phyloP scores from a whole-genome alignment of 2,113 vertebrate genomes.

The Dicaeum eximium region DNA sequence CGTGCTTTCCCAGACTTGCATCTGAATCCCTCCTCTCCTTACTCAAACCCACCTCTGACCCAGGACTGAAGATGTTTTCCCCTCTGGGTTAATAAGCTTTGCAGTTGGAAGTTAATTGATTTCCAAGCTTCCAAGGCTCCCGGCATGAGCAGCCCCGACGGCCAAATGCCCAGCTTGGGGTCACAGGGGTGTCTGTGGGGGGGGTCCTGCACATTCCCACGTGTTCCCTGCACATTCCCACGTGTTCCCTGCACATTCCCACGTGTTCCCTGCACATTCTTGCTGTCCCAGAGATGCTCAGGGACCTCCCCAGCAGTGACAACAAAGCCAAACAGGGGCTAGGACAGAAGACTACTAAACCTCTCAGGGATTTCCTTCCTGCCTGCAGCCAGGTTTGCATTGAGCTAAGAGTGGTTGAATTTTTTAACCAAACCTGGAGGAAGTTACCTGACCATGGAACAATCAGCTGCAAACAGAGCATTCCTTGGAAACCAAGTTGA shows the following conservation, averaged over 20 bases:
- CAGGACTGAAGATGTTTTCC: neutral
- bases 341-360: neutral
- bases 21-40: neutral
- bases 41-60: neutral
- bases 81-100: neutral
- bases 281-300: neutral
- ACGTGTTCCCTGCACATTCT: neutral
- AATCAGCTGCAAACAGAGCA: neutral
- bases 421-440: neutral
- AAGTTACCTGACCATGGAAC: neutral
- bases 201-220: neutral
- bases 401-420: neutral
- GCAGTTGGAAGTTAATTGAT: neutral
- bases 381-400: neutral
- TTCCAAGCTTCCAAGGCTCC: neutral
- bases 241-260: too few species aligned
- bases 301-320: neutral
- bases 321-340: neutral
- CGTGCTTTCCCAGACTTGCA: neutral
- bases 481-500: neutral
- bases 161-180: neutral
- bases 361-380: neutral
- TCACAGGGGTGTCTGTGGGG: rapidly evolving
- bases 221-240: neutral
- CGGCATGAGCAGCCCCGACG: rapidly evolving